Percentiles rank a stretch among this genome's conserved stretches.
Evolutionary conservation across 53 echinoderm and acorn worm genomes (phyloP).

Genomic region (Luidia sarsii): DNA sequence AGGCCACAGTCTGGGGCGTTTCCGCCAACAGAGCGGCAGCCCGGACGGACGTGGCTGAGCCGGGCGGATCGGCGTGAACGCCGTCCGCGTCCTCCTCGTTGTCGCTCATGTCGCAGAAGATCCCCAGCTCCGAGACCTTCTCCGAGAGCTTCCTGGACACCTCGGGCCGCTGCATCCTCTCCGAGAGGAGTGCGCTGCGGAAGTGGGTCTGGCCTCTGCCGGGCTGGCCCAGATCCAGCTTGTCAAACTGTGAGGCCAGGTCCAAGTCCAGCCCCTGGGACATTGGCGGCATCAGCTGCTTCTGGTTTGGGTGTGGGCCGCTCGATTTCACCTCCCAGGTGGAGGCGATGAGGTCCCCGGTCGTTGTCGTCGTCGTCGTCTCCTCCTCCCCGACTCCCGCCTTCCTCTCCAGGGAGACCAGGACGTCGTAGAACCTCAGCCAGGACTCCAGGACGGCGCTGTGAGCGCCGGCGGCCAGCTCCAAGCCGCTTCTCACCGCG

Average conservation of each 20-base stretch:
- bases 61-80: background rate
- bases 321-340: conserved; percentile 34
- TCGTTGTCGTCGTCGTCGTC: conserved; percentile 9
- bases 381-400: background rate
- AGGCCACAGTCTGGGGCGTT: conserved; percentile 31
- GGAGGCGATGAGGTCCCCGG: conserved; percentile 1
- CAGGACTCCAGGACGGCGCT: conserved; percentile 1
- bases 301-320: no score
- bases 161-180: conserved; percentile 71
- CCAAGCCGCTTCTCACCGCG: background rate
- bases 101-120: conserved; percentile 77
- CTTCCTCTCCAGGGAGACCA: conserved; percentile 5
- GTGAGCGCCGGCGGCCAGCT: background rate
- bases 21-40: background rate
- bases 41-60: background rate
- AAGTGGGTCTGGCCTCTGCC: conserved; percentile 17
- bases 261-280: background rate
- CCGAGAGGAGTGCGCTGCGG: conserved; percentile 18
- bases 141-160: conserved; percentile 65
- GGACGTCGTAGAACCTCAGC: conserved; percentile 26
- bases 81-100: conserved; percentile 43
- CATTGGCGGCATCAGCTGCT: no score
- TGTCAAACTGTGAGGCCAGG: conserved; percentile 18
- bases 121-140: conserved; percentile 64
- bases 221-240: conserved; percentile 33